Percentiles rank a stretch among this genome's conserved stretches.
phyloP scores from a whole-genome alignment of 2,797 vertebrate species.

The Hypotaenidia philippensis region DNA sequence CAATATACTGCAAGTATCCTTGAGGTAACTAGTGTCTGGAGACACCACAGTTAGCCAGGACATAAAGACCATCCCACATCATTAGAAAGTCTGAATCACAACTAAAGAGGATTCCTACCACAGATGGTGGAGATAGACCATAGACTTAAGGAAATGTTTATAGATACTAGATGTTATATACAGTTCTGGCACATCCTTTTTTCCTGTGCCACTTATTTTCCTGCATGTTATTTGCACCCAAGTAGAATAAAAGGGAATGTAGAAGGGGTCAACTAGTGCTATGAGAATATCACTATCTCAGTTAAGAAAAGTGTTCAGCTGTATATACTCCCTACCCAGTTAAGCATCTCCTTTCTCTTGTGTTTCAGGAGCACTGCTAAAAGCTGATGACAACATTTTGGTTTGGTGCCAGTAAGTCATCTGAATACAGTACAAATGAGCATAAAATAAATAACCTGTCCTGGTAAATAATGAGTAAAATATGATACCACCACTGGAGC shows the following conservation, averaged over 20 bases:
- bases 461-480: neutral
- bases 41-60: neutral
- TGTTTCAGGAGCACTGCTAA: neutral
- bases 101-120: neutral
- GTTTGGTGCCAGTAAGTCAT: neutral
- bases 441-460: neutral
- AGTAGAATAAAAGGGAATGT: neutral
- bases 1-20: neutral
- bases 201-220: neutral
- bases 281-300: neutral
- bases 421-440: neutral
- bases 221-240: neutral
- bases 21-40: neutral
- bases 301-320: neutral
- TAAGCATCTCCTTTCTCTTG: neutral
- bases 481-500: neutral
- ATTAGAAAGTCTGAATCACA: neutral
- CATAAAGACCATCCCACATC: accelerated
- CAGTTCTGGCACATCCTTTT: neutral
- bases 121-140: accelerated
- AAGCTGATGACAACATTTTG: neutral
- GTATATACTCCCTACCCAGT: neutral
- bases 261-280: neutral
- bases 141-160: neutral
- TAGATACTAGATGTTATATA: accelerated